Evolutionary conservation across 2,113 vertebrate genomes (phyloP).

Genomic region (Tachysurus vachellii): DNA sequence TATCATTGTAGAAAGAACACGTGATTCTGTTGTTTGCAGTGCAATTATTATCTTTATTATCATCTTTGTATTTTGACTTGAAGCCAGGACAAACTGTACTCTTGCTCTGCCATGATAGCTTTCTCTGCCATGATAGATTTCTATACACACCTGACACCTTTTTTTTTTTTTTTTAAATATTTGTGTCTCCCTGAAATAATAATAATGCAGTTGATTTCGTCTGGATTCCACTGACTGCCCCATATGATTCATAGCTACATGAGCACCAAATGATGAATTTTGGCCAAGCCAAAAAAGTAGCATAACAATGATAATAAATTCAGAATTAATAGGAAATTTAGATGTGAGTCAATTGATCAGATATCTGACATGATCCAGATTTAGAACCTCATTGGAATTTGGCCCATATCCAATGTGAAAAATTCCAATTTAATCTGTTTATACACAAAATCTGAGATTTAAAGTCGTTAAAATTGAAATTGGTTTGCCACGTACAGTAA

Average conservation of each 20-base stretch:
- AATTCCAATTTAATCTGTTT: background rate
- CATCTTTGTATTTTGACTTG: background rate
- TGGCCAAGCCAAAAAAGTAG: background rate
- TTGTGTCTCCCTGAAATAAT: background rate
- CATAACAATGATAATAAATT: background rate
- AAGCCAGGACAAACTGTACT: background rate
- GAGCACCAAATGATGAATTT: background rate
- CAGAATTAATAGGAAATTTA: background rate
- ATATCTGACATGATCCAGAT: background rate
- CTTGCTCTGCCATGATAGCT: background rate
- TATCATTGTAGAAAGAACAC: background rate
- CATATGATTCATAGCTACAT: background rate
- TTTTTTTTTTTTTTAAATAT: background rate
- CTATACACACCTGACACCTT: background rate
- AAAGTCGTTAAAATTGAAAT: background rate
- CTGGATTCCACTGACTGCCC: background rate
- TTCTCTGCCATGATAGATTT: background rate
- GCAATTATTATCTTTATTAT: background rate
- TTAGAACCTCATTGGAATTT: background rate
- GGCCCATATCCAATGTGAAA: background rate
- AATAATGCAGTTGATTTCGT: background rate
- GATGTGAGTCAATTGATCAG: background rate
- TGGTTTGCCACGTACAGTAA: background rate
- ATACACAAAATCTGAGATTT: background rate
- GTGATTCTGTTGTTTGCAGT: background rate